These are phyloP conservation scores for Myotis myotis DNA, from an alignment of 2,797 vertebrate genomes.

Conservation along the genomic window DNA sequence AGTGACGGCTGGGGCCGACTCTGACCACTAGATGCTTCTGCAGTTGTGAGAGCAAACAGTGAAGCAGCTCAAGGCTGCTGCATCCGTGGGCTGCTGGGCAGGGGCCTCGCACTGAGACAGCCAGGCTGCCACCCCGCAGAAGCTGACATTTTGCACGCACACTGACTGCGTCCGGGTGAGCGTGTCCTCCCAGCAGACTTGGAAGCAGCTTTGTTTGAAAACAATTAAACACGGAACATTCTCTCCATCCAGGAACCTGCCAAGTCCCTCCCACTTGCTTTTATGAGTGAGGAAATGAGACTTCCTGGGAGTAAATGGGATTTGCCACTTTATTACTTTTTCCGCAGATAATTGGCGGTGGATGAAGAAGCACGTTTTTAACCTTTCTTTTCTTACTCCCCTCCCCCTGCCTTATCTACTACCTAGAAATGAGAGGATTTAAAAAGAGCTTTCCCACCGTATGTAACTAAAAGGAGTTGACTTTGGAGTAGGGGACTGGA, in stretches of 20 bases:
- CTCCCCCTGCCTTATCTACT: not conserved
- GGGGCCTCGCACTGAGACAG: slow-evolving; percentile 73
- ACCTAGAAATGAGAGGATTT: not conserved
- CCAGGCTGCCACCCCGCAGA: slow-evolving; percentile 70
- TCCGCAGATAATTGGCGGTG: not conserved
- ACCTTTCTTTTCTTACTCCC: not conserved
- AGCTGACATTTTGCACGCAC: slow-evolving; percentile 76
- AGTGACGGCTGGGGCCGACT: not conserved
- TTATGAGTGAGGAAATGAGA: slow-evolving; percentile 23
- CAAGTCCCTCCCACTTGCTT: slow-evolving; percentile 57
- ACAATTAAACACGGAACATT: slow-evolving; percentile 73
- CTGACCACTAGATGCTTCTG: not conserved
- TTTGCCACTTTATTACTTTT: slow-evolving; percentile 20
- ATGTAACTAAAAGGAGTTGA: not conserved
- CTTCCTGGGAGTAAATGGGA: not conserved
- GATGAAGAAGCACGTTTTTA: not conserved
- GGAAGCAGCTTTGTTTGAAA: slow-evolving; percentile 70
- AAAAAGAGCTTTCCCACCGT: not conserved
- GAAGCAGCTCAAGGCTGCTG: slow-evolving; percentile 71
- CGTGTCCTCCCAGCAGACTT: slow-evolving; percentile 66
- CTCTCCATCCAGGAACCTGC: slow-evolving; percentile 60
- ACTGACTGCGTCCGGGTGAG: slow-evolving; percentile 54
- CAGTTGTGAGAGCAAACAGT: slow-evolving; percentile 73
- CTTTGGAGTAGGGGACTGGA: not conserved
- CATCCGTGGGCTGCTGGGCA: slow-evolving; percentile 73